These are phyloP conservation scores for Drosophila infuscata DNA, from an alignment of 2,888 invertebrate species.

Conservation along the genomic window DNA sequence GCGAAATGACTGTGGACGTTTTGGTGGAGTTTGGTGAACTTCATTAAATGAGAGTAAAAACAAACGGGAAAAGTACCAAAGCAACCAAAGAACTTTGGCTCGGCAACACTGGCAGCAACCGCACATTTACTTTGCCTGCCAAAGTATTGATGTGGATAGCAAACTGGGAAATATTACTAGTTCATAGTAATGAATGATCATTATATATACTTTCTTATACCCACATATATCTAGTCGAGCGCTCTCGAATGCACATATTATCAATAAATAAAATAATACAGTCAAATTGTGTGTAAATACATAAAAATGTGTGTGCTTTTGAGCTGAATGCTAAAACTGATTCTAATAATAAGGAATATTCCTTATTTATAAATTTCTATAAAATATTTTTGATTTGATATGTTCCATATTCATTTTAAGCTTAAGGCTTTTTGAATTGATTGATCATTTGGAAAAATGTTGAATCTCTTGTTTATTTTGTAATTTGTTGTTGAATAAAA, in stretches of 20 bases:
- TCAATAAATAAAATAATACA: not conserved
- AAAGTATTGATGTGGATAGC: slow-evolving; percentile 13
- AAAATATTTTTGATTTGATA: too few species aligned
- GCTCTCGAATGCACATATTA: not conserved
- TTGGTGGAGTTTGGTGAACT: slow-evolving; percentile 60
- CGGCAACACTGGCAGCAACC: slow-evolving; percentile 43
- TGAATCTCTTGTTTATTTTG: not conserved
- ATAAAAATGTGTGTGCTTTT: not conserved
- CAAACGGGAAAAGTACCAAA: slow-evolving; percentile 25
- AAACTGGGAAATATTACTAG: not conserved
- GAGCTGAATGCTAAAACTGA: not conserved
- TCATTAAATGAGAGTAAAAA: slow-evolving; percentile 61
- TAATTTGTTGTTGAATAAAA: not conserved
- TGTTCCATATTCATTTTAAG: too few species aligned
- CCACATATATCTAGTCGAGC: not conserved
- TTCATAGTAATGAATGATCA: not conserved
- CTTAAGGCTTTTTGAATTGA: not conserved
- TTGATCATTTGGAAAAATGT: not conserved
- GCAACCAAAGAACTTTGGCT: slow-evolving; percentile 37
- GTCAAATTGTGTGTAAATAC: too few species aligned
- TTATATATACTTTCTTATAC: not conserved
- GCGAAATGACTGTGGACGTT: slow-evolving; percentile 23
- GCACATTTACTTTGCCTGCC: slow-evolving; percentile 26
- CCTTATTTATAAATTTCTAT: not conserved
- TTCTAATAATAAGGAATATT: not conserved